Percentiles rank a stretch among this genome's conserved stretches.
phyloP scores from a whole-genome alignment of 2,113 vertebrate genomes.

The Pongo pygmaeus region DNA sequence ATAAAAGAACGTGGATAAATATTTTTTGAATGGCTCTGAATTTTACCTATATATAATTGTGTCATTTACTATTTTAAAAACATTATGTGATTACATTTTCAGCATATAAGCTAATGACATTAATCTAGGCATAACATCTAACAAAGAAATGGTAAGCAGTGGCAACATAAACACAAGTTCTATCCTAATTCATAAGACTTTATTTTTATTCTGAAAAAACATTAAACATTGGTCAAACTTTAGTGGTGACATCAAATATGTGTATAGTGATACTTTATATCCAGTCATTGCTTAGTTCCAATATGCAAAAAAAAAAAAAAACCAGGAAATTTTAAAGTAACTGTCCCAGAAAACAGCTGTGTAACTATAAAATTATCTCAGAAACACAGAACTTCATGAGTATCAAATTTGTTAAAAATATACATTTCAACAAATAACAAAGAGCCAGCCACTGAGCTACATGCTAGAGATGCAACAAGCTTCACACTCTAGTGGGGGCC shows the following conservation, averaged over 20 bases:
- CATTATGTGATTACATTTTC: background rate
- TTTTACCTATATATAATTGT: constrained; percentile 35
- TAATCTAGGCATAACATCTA: constrained; percentile 1
- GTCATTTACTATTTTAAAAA: constrained; percentile 43
- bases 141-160: constrained; percentile 53
- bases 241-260: constrained; percentile 41
- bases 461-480: background rate
- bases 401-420: background rate
- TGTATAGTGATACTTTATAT: constrained; percentile 21
- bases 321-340: background rate
- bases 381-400: background rate
- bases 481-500: background rate
- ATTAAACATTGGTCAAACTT: constrained; percentile 25
- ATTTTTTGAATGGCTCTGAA: background rate
- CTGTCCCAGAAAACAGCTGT: background rate
- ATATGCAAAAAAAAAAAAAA: background rate
- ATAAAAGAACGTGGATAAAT: background rate
- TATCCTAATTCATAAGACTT: constrained; percentile 35
- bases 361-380: background rate
- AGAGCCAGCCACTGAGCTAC: background rate
- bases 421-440: background rate
- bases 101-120: constrained; percentile 45
- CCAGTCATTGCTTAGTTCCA: constrained; percentile 41
- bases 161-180: constrained; percentile 44
- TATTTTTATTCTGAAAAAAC: constrained; percentile 47